Base-by-base conservation (phyloP, 2,888 invertebrate genomes). In the Trissolcus japonicus region DNA sequence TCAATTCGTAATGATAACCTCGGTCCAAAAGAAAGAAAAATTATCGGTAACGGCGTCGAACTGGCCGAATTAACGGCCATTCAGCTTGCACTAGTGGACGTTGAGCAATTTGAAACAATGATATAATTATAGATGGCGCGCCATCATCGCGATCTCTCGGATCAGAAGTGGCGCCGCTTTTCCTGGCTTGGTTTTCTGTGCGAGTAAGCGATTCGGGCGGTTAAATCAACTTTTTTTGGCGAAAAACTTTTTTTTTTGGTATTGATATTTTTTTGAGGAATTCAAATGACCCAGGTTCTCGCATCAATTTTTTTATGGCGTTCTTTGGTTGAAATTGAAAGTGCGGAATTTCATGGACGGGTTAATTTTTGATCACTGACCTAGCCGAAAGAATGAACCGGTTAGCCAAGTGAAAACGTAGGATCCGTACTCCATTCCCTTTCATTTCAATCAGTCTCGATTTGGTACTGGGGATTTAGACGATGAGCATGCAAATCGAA, bases 81-180 rank as follows among this genome's bases (percentile, higher is more conserved):
- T 57, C 63, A 63, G 53, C 19, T 19, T 14, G 53, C 56, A 16
- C 46, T 16, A 43, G 61, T 76, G 83, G 82, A 82, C 78, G 79
- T 80, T 83, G 83, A 35, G 35, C 83, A 87, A 87, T 87, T 84
- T 84, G 79, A 82, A 86, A 84, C 88, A 88, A 87, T 86, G 86
- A 87, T 87, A 86, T 88, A 88, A 88, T 88, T 86, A 83, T 84
- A 86, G 81, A 82, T 84, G 81, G 81, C 80, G 78, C 80, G 81
- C 82, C 81, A 83, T 86, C 86, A 87, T 85, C 85, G 86, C 81
- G 84, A 86, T 86, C 82, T 7, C 6, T 35, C 25, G 25, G 4
- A 25, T 6, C 25, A 25, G 4, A 25, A 6, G 25, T 11, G 35
- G 35, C 35, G 35, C 35, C 11, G 35, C 11, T 35, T 35, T 35